Evolutionary conservation across 2,113 vertebrate species (phyloP).

Genomic region (Prunella himalayana): DNA sequence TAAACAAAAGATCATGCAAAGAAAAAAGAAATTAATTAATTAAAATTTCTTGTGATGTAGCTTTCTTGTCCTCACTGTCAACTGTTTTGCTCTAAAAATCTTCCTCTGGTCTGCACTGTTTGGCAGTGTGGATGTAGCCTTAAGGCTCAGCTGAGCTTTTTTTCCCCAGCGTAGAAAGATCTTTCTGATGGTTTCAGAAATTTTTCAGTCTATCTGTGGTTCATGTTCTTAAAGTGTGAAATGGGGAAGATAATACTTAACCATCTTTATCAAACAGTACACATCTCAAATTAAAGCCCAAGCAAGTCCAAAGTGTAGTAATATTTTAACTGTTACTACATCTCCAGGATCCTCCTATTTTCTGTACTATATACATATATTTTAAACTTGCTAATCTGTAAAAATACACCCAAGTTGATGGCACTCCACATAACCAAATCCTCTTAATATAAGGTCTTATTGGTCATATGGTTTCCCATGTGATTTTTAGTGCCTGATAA

Average conservation of each 20-base stretch:
- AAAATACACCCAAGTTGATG: not conserved
- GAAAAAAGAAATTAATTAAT: not conserved
- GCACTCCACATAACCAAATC: not conserved
- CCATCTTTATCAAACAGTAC: not conserved
- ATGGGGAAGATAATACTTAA: not conserved
- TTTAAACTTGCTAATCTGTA: not conserved
- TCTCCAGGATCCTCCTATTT: not conserved
- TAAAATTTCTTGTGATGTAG: not conserved
- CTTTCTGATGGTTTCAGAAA: not conserved
- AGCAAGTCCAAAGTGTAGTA: not conserved
- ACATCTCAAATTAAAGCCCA: not conserved
- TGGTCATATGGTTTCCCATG: not conserved
- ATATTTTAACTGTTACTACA: not conserved
- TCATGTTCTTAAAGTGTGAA: not conserved
- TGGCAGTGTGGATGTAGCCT: not conserved
- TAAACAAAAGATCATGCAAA: not conserved
- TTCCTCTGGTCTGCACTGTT: not conserved
- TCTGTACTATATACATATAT: not conserved
- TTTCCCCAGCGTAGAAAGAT: not conserved
- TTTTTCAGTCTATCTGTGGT: not conserved
- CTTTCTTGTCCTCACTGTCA: not conserved
- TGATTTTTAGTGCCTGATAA: not conserved
- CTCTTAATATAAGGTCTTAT: not conserved
- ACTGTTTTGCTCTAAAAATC: not conserved
- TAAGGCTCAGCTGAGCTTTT: not conserved